phyloP scores from a whole-genome alignment of 2,888 invertebrate genomes.

The Drosophila prolongata region DNA sequence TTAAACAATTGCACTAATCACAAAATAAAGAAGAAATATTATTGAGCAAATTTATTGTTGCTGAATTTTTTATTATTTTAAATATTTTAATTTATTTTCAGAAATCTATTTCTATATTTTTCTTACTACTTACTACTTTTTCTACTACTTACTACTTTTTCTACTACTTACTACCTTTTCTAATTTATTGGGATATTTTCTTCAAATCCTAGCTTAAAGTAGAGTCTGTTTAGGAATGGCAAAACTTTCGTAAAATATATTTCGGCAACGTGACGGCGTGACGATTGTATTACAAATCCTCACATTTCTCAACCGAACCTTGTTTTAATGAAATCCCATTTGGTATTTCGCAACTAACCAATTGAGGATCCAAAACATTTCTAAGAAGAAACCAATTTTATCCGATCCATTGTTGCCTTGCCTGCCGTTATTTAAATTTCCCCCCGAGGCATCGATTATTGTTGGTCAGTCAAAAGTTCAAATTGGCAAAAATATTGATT shows the following conservation, averaged over 20 bases:
- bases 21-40: no score
- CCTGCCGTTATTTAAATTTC: conserved; percentile 1
- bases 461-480: conserved; percentile 29
- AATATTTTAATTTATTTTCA: no score
- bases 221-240: no score
- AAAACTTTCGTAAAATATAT: not conserved
- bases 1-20: no score
- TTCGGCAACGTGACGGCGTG: not conserved
- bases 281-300: not conserved
- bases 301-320: conserved; percentile 13
- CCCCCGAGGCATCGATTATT: conserved; percentile 29
- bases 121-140: no score
- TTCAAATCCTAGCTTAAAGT: no score
- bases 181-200: no score
- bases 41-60: no score
- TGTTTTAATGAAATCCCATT: conserved; percentile 7
- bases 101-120: no score
- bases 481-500: conserved; percentile 35
- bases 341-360: conserved; percentile 10
- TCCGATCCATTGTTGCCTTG: conserved; percentile 12
- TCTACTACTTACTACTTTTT: no score
- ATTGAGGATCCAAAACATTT: conserved; percentile 22
- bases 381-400: conserved; percentile 11
- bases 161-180: no score
- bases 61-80: no score